Percentiles rank a stretch among this genome's conserved stretches.
These are phyloP conservation scores for Loxodonta africana DNA, from an alignment of 2,113 vertebrate genomes.

Conservation along the genomic window DNA sequence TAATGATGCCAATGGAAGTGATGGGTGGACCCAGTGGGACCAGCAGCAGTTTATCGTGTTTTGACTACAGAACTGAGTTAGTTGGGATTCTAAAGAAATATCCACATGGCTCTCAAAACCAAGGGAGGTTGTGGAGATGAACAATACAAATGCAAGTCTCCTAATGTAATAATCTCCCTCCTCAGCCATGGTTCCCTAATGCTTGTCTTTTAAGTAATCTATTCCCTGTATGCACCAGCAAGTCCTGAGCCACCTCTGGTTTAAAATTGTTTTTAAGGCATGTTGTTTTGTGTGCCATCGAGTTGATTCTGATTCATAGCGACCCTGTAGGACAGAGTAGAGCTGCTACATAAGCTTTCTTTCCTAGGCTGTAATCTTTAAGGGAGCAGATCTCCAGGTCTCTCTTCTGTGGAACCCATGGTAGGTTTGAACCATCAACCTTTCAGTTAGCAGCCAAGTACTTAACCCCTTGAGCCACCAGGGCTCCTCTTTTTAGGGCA, in stretches of 20 bases:
- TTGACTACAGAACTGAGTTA: background rate
- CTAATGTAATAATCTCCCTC: background rate
- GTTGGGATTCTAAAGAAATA: background rate
- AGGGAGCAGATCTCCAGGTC: too few relatives aligned
- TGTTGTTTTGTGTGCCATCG: too few relatives aligned
- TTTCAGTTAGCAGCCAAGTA: too few relatives aligned
- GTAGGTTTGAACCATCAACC: too few relatives aligned
- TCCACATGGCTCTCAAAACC: background rate
- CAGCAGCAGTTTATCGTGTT: background rate
- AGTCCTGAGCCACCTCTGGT: background rate
- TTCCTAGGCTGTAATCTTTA: too few relatives aligned
- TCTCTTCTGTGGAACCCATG: too few relatives aligned
- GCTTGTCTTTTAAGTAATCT: background rate
- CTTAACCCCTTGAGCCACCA: too few relatives aligned
- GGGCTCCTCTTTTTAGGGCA: background rate
- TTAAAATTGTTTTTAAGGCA: background rate
- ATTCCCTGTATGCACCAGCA: background rate
- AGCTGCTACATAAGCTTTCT: too few relatives aligned
- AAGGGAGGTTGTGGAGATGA: background rate
- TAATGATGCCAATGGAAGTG: background rate
- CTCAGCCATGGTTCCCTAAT: background rate
- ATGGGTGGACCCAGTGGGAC: background rate
- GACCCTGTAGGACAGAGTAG: too few relatives aligned
- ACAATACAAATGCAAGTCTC: background rate
- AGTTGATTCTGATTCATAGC: too few relatives aligned